Evolutionary conservation across 2,113 vertebrate genomes (phyloP).

Genomic region (Xenopus laevis): DNA sequence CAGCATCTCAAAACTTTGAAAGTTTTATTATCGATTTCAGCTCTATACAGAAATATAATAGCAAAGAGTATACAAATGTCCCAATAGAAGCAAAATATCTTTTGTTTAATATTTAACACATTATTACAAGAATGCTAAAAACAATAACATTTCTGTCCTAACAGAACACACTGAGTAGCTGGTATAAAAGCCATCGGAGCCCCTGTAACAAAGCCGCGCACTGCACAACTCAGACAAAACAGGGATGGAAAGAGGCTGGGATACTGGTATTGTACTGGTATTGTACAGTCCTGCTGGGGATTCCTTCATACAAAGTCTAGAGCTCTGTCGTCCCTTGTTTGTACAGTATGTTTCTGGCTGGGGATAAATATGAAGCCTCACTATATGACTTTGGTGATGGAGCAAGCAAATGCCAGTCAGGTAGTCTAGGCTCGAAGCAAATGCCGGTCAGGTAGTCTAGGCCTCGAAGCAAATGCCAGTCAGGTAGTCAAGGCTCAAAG

Average conservation of each 20-base stretch:
- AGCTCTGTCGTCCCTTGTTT: too few relatives aligned
- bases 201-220: slow-evolving; percentile 9
- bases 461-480: too few relatives aligned
- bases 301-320: too few relatives aligned
- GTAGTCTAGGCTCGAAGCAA: too few relatives aligned
- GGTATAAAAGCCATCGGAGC: slow-evolving; percentile 26
- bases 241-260: slow-evolving; percentile 12
- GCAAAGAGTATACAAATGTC: slow-evolving; percentile 67
- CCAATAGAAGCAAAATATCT: slow-evolving; percentile 69
- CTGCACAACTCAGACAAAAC: slow-evolving; percentile 13
- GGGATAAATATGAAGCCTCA: too few relatives aligned
- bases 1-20: slow-evolving; percentile 42
- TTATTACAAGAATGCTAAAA: slow-evolving; percentile 57
- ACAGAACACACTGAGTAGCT: slow-evolving; percentile 27
- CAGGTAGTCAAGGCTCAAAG: too few relatives aligned
- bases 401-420: too few relatives aligned
- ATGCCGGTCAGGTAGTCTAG: too few relatives aligned
- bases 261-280: too few relatives aligned
- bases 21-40: slow-evolving; percentile 68
- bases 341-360: too few relatives aligned
- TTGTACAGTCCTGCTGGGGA: too few relatives aligned
- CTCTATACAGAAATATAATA: slow-evolving; percentile 73
- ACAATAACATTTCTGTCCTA: slow-evolving; percentile 34
- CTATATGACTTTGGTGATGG: too few relatives aligned
- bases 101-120: slow-evolving; percentile 62